Percentiles rank a stretch among this genome's conserved stretches.
These are phyloP conservation scores for Drosophila ficusphila DNA, from an alignment of 1,140 invertebrate genomes.

Conservation along the genomic window DNA sequence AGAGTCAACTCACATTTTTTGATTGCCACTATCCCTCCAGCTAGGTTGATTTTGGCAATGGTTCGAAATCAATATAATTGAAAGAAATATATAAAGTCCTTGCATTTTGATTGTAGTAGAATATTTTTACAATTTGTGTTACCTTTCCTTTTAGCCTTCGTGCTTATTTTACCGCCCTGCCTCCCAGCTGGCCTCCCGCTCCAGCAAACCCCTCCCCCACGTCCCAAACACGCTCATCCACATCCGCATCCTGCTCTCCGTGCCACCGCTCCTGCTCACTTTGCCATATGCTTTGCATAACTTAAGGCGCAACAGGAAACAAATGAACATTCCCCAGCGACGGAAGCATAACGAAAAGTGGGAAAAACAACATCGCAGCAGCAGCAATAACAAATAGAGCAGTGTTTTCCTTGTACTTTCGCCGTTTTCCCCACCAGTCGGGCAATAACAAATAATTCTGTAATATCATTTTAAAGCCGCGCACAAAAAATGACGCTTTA, in stretches of 20 bases:
- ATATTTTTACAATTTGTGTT: too few species aligned
- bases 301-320: constrained; percentile 75
- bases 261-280: constrained; percentile 56
- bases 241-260: constrained; percentile 10
- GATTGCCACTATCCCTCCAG: too few species aligned
- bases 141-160: too few species aligned
- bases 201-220: too few species aligned
- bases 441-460: constrained; percentile 65
- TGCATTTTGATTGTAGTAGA: too few species aligned
- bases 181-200: constrained; percentile 17
- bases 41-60: too few species aligned
- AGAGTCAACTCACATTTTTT: too few species aligned
- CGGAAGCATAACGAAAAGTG: constrained; percentile 40
- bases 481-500: constrained; percentile 63
- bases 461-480: constrained; percentile 74
- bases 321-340: constrained; percentile 63
- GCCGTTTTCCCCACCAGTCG: not conserved
- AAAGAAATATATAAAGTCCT: too few species aligned
- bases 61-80: too few species aligned
- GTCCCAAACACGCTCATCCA: constrained; percentile 3
- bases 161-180: constrained; percentile 1
- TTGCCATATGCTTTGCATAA: constrained; percentile 76
- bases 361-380: constrained; percentile 23
- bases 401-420: constrained; percentile 63
- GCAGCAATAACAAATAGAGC: constrained; percentile 33